A percentile compares a stretch with the other conserved stretches of the same genome.
These are phyloP conservation scores for Dolichomitus sp. DNA, from an alignment of 2,888 invertebrate species.

Conservation along the genomic window DNA sequence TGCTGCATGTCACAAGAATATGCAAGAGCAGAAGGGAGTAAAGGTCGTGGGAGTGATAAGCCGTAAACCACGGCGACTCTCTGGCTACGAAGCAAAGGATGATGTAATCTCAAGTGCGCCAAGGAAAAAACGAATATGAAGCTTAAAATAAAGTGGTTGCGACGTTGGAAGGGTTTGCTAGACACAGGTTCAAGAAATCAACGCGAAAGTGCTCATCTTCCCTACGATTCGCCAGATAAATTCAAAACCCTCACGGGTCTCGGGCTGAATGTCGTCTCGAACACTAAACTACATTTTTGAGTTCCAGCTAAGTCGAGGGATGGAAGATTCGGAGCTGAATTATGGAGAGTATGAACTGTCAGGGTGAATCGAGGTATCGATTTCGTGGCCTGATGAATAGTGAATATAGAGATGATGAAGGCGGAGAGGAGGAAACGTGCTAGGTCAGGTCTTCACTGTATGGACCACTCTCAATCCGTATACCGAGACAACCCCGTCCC, in stretches of 20 bases:
- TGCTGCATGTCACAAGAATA: slow-evolving; percentile 66
- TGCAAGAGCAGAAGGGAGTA: neutral
- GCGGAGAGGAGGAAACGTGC: neutral
- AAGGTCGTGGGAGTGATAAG: neutral
- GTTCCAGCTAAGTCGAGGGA: neutral
- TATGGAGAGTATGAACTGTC: neutral
- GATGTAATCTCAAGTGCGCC: neutral
- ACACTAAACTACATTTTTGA: neutral
- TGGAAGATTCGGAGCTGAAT: neutral
- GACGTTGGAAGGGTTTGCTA: neutral
- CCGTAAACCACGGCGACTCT: slow-evolving; percentile 43
- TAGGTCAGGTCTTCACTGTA: slow-evolving; percentile 22
- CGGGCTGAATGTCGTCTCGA: neutral
- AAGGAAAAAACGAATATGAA: slow-evolving; percentile 4
- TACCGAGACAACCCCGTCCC: slow-evolving; percentile 17
- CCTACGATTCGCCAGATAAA: neutral
- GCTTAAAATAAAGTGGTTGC: neutral
- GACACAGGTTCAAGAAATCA: neutral
- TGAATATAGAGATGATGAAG: slow-evolving; percentile 2
- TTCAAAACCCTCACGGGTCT: neutral
- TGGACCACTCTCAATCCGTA: slow-evolving; percentile 30
- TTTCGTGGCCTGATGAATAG: slow-evolving; percentile 6
- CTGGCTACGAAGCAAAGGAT: slow-evolving; percentile 8
- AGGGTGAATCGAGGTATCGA: slow-evolving; percentile 3
- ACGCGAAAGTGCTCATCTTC: neutral